Evolutionary conservation across 1,140 invertebrate species (phyloP), one percentile per base, ranked within the genome.

Genomic region (Zaprionus gabonicus): DNA sequence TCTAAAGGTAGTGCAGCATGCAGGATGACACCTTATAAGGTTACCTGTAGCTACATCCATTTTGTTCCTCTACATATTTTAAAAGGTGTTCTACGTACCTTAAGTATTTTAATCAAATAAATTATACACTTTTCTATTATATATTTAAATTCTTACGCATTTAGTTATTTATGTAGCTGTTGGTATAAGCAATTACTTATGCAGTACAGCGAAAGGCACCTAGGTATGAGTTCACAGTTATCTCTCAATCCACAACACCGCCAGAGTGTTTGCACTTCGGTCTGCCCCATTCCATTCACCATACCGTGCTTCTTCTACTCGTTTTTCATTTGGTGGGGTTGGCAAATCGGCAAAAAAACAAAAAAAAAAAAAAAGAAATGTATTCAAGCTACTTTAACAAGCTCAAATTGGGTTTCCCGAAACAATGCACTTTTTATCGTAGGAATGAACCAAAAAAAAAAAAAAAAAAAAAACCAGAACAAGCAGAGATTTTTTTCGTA

Each of bases 371-470:
- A 20, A 20, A 20, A 20, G 20, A 44, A 46, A 17, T n/a, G 17
- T 44, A 3, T 25, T 51, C 46, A 49, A 51, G 46, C 46, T 51
- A 51, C 20, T 51, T 51, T 51, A 51, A 51, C 46, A 51, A 51
- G 46, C 20, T 51, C 46, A 51, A 51, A 51, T 51, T 51, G 46
- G 46, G 46, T 51, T 51, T 23, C 46, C 46, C 46, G 46, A 51
- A 51, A 51, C 46, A 51, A 51, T 51, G 20, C 20, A 51, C 20
- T 51, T 25, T 25, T 25, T 13, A 25, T 23, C 20, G 9, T 20
- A 20, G 15, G 15, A 41, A 41, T 15, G 4, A 6, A 9, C 31
- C 9, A 9, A 34, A 10, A 10, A 34, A 10, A 1, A 10, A 34
- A 31, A 31, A 31, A 31, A 28, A 31, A 31, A 31, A 31, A 31